Evolutionary conservation across 2,797 vertebrate genomes (phyloP).

Genomic region (Sebastes glaucus): DNA sequence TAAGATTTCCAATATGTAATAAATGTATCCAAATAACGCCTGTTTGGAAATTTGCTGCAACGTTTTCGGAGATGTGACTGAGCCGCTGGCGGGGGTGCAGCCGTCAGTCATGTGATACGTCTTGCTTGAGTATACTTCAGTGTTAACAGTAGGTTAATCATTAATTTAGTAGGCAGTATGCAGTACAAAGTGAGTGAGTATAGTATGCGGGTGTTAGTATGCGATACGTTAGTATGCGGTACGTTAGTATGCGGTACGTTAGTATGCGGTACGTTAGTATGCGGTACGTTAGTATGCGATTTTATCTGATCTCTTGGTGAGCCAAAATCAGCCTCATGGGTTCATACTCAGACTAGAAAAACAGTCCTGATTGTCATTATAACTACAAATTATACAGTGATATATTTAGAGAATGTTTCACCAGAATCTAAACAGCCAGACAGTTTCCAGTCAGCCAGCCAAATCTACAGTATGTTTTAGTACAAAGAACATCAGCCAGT

Average conservation of each 20-base stretch:
- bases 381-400: conserved; percentile 35
- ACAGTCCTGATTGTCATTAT: conserved; percentile 21
- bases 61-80: neutral
- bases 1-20: neutral
- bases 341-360: conserved; percentile 8
- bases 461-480: conserved; percentile 19
- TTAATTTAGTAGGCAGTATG: neutral
- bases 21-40: neutral
- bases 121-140: neutral
- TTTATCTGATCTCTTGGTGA: neutral
- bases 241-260: no score
- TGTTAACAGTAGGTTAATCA: neutral
- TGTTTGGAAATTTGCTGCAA: neutral
- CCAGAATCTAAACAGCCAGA: conserved; percentile 21
- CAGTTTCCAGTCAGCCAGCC: conserved; percentile 40
- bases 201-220: neutral
- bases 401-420: conserved; percentile 37
- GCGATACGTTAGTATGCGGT: neutral
- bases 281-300: neutral
- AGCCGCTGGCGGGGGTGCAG: accelerated
- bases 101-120: neutral
- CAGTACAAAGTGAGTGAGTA: neutral
- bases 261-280: neutral
- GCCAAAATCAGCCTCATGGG: neutral
- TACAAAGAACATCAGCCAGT: neutral